Evolutionary conservation across 2,797 vertebrate genomes (phyloP).

Genomic region (Linurgus olivaceus): DNA sequence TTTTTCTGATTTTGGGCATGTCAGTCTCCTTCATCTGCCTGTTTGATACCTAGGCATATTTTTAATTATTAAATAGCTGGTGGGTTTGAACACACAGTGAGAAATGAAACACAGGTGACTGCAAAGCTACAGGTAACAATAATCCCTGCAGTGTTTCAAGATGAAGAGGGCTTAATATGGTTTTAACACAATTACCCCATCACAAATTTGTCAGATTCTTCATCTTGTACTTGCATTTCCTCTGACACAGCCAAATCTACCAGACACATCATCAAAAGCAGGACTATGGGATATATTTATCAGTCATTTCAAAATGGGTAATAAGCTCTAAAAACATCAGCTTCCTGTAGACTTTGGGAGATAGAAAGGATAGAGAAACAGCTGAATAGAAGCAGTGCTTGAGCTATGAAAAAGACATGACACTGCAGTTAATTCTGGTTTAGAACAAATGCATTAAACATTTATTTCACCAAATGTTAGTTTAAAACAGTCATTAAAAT

Average conservation of each 20-base stretch:
- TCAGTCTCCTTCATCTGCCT: not conserved
- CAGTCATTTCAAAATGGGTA: conserved; percentile 51
- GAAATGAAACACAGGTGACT: conserved; percentile 1
- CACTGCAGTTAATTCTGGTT: conserved; percentile 14
- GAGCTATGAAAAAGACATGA: not conserved
- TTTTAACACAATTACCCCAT: conserved; percentile 56
- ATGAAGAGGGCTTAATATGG: conserved; percentile 10
- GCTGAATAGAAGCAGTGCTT: not conserved
- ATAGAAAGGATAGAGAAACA: conserved; percentile 15
- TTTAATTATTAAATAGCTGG: not conserved
- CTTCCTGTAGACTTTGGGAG: not conserved
- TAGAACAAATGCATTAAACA: conserved; percentile 43
- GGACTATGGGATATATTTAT: conserved; percentile 33
- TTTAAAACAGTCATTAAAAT: conserved; percentile 64
- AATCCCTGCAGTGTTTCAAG: conserved; percentile 14
- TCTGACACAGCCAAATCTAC: conserved; percentile 8
- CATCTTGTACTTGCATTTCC: conserved; percentile 5
- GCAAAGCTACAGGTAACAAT: conserved; percentile 27
- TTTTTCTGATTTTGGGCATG: not conserved
- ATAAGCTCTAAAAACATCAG: conserved; percentile 54
- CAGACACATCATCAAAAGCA: conserved; percentile 43
- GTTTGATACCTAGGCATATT: not conserved
- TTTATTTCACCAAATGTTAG: conserved; percentile 57
- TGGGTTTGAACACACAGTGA: not conserved
- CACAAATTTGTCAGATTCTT: conserved; percentile 35